Conservation (phyloP, 2,797 vertebrate genomes). For the Myotis findleyi region DNA sequence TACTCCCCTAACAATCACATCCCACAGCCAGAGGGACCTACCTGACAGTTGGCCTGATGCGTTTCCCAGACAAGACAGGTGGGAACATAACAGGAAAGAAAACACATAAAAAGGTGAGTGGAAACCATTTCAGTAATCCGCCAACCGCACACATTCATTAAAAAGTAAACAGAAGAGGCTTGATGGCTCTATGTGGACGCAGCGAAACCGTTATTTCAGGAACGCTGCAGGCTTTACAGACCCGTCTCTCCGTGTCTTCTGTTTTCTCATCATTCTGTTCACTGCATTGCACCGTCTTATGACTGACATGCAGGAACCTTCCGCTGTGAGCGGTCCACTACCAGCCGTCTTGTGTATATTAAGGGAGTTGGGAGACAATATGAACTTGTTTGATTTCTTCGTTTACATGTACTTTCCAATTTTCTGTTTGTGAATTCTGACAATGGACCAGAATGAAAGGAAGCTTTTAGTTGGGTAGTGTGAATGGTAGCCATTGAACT, state of each 20-base stretch:
- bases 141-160: slow-evolving; percentile 7
- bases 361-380: not conserved
- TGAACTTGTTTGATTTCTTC: slow-evolving; percentile 5
- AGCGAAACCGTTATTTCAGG: not conserved
- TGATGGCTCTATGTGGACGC: not conserved
- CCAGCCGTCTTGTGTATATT: not conserved
- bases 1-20: slow-evolving; percentile 13
- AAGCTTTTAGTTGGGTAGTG: not conserved
- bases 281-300: not conserved
- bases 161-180: not conserved
- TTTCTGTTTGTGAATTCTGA: slow-evolving; percentile 38
- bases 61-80: slow-evolving; percentile 68
- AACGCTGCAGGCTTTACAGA: not conserved
- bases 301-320: not conserved
- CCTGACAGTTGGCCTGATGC: slow-evolving; percentile 83
- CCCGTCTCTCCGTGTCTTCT: not conserved
- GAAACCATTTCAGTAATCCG: not conserved
- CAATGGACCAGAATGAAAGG: not conserved
- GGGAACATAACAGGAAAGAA: slow-evolving; percentile 70
- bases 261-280: not conserved
- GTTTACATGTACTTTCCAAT: not conserved
- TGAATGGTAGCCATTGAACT: not conserved
- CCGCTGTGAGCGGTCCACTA: not conserved
- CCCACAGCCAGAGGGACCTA: slow-evolving; percentile 63
- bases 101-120: slow-evolving; percentile 66